Percentiles rank a stretch among this genome's conserved stretches.
Conservation (phyloP, 2,888 invertebrate genomes). For the Oligia latruncula region DNA sequence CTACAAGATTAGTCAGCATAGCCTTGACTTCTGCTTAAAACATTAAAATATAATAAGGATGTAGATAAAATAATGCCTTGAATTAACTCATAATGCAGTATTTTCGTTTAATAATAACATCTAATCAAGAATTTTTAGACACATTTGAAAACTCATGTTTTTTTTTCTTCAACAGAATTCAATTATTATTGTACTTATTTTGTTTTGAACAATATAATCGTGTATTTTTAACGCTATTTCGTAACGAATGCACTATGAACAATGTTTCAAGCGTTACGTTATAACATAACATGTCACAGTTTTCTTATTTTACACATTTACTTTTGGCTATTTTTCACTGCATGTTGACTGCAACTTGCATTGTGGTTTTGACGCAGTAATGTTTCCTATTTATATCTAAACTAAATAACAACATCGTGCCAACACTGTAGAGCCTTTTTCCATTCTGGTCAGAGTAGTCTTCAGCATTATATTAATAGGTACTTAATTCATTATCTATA, state of each 20-base stretch:
- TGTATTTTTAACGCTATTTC: constrained; percentile 9
- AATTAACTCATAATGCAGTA: constrained; percentile 41
- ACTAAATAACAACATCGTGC: neutral
- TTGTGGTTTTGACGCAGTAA: neutral
- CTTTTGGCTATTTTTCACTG: neutral
- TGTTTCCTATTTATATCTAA: neutral
- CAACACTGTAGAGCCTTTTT: neutral
- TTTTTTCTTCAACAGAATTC: constrained; percentile 2
- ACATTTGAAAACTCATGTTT: neutral
- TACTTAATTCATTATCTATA: neutral
- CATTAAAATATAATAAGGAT: constrained; percentile 60
- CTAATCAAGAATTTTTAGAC: constrained; percentile 19
- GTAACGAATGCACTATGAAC: neutral
- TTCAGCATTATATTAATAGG: neutral
- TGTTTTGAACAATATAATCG: constrained; percentile 28
- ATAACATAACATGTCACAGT: constrained; percentile 12
- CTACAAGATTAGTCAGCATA: constrained; percentile 35
- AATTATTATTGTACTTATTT: constrained; percentile 17
- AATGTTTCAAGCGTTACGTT: neutral
- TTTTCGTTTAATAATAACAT: constrained; percentile 17
- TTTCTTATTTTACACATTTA: constrained; percentile 32
- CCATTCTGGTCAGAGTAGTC: neutral
- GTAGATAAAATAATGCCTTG: constrained; percentile 47
- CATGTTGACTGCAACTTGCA: neutral
- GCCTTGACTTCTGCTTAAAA: constrained; percentile 59